Conservation (phyloP, 2,888 invertebrate genomes). For the Drosophila flavopinicola region DNA sequence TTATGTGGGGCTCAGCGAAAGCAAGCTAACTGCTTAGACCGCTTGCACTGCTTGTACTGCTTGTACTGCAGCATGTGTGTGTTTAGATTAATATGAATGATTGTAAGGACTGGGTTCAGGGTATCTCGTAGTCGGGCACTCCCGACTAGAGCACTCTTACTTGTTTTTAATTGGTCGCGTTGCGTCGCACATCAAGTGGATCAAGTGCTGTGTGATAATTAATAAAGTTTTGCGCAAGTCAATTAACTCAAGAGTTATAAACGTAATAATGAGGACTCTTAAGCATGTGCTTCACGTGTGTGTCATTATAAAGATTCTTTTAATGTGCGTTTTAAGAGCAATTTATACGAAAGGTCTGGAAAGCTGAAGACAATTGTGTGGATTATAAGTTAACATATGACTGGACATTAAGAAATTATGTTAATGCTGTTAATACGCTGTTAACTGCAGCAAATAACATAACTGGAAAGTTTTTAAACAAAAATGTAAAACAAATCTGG, state of each 20-base stretch:
- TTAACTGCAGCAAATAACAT: not conserved
- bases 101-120: too few species aligned
- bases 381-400: not conserved
- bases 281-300: not conserved
- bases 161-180: conserved; percentile 17
- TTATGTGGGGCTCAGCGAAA: conserved; percentile 5
- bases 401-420: not conserved
- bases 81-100: too few species aligned
- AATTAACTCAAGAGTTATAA: conserved; percentile 23
- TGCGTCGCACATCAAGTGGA: conserved; percentile 8
- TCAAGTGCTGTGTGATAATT: conserved; percentile 33
- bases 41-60: too few species aligned
- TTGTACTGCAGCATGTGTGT: too few species aligned
- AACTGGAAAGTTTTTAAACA: not conserved
- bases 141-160: too few species aligned
- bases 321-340: not conserved
- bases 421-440: not conserved
- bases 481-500: too few species aligned
- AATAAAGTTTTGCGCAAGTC: conserved; percentile 26
- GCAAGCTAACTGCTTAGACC: too few species aligned
- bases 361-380: not conserved
- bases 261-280: not conserved
- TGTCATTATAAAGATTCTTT: not conserved
- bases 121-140: too few species aligned
- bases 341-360: not conserved